Base-by-base conservation (phyloP, 2,797 vertebrate genomes). In the Etheostoma perlongum region DNA sequence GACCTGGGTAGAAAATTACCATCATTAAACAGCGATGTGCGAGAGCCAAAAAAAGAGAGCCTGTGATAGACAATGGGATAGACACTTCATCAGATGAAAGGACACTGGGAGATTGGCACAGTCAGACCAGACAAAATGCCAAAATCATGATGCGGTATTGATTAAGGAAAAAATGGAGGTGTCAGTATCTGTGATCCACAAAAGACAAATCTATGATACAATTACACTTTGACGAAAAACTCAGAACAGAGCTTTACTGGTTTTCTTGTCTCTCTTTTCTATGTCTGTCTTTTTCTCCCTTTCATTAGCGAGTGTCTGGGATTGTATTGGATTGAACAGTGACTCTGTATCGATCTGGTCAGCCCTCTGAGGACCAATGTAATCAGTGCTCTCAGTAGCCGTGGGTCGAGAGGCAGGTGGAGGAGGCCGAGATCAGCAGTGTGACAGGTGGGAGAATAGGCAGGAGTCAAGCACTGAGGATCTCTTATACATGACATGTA, bases 1-100 rank as follows among this genome's bases (percentile, higher is more conserved):
- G 97, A 98, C 97, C 97, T 97, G 96, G 96, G 96, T 96, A 95
- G 97, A 97, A 97, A 98, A 98, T 97, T 97, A 97, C 97, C 96
- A 95, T 98, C 97, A 98, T 98, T 98, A 93, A 93, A 94, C 90
- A 89, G 86, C 59, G 57, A 90, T 81, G 92, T 90, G 85, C 40
- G 77, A 78, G 88, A 88, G 81, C 78, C 79, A 86, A 86, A 86
- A 86, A 89, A 74, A 58, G 65, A 82, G 70, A 84, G 55, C 47
- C 36, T 2, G 10, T 67, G 85, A 88, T 67, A 88, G 88, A 92
- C 86, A 93, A 91, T 86, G 77, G 82, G 78, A 85, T 57, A 78
- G 69, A 72, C 54, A 65, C 66, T 72, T 70, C 14, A n/a, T 23
- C 54, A 23, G 14, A 82, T 82, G 60, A 78, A 86, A 77, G 62